Evolutionary conservation across 2,888 invertebrate species (phyloP), one percentile per base, ranked within the genome.

Genomic region (Pollenia angustigena): DNA sequence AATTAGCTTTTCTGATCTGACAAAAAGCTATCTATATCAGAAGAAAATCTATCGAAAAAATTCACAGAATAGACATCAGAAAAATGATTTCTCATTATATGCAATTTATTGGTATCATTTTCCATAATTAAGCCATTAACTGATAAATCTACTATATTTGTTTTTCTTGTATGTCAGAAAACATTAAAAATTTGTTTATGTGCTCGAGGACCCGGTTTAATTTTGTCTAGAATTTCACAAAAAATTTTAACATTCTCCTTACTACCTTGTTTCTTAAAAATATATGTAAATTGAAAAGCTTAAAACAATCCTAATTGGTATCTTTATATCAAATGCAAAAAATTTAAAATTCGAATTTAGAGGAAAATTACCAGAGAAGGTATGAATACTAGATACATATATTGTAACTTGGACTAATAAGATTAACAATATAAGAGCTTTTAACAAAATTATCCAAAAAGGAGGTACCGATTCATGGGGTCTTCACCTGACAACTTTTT

Each of bases 121-220:
- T 58, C 14, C 32, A 58, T 58, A 32, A 32, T 12, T 23, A 32
- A 4, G 12, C 32, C 14, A 32, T 32, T 58, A 23, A 58, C 58
- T 18, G 58, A 32, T 18, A 58, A 32, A 32, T 58, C 23, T 14
- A 12, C 32, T 32, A 58, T 12, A 32, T 23, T 32, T 6, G 56
- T 23, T 58, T 12, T 56, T 12, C 23, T 18, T 56, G n/a, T 56
- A 56, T 56, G 12, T 9, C 56, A 9, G 10, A 56, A 23, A 23
- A 56, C 10, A 56, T 56, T 56, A 56, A 12, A 56, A 56, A 56
- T 56, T 10, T 56, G n/a, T 56, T 23, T 56, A 23, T 23, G 23
- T 9, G 56, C 50, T 6, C 12, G 14, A 50, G 50, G 14, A 14
- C 50, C 50, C n/a, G n/a, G n/a, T 12, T 50, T 50, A 50, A 50